Evolutionary conservation across 2,113 vertebrate genomes (phyloP).

Genomic region (Macquaria ambigua): DNA sequence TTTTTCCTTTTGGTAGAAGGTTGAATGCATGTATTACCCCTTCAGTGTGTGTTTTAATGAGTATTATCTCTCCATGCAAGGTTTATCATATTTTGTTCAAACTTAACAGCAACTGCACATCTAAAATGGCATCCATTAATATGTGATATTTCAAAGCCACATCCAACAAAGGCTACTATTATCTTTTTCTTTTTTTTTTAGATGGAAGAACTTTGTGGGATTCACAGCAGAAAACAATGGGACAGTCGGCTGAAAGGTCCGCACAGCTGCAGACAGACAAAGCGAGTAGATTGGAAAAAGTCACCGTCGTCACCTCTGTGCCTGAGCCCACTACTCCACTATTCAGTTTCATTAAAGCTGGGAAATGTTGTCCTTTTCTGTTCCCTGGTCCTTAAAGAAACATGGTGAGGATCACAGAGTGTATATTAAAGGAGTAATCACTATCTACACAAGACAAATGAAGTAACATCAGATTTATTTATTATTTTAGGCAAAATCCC

Average conservation of each 20-base stretch:
- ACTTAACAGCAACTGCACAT: conserved; percentile 71
- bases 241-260: conserved; percentile 66
- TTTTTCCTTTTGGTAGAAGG: conserved; percentile 40
- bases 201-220: conserved; percentile 64
- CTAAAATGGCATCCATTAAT: conserved; percentile 80
- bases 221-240: conserved; percentile 76
- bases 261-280: conserved; percentile 59
- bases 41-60: conserved; percentile 74
- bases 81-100: conserved; percentile 80
- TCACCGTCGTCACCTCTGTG: conserved; percentile 62
- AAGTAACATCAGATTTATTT: not conserved
- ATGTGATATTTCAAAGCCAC: conserved; percentile 79
- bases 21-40: conserved; percentile 60
- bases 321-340: conserved; percentile 23
- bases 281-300: conserved; percentile 71
- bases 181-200: conserved; percentile 40
- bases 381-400: conserved; percentile 22
- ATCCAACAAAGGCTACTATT: conserved; percentile 78
- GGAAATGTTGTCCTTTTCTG: conserved; percentile 32
- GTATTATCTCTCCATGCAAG: conserved; percentile 76
- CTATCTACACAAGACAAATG: not conserved
- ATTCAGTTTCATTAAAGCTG: conserved; percentile 41
- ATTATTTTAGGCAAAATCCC: not conserved
- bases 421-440: conserved; percentile 28
- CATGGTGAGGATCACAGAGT: not conserved